Evolutionary conservation across 2,113 vertebrate genomes (phyloP).

Genomic region (Saguinus imperator): DNA sequence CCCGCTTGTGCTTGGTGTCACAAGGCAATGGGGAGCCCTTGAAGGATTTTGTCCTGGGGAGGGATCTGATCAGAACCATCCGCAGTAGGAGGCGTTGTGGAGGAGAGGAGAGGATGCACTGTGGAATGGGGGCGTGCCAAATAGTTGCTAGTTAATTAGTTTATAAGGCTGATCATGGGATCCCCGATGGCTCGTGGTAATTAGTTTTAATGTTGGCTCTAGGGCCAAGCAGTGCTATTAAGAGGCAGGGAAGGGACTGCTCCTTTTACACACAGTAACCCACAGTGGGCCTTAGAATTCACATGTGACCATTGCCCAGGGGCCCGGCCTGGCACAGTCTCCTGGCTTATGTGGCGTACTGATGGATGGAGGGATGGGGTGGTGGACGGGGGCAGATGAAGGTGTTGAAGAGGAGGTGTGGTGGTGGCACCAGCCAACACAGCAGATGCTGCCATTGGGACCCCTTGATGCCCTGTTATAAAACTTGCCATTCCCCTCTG

Average conservation of each 20-base stretch:
- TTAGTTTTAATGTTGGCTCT: constrained; percentile 60
- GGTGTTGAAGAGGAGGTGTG: not conserved
- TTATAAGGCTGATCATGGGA: constrained; percentile 53
- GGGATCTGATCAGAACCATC: not conserved
- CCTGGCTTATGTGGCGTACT: not conserved
- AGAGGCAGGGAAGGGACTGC: not conserved
- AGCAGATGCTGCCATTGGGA: not conserved
- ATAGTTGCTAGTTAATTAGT: constrained; percentile 62
- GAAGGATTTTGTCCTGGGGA: not conserved
- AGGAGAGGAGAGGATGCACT: not conserved
- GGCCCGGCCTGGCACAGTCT: fast-evolving
- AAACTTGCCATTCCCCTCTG: not conserved
- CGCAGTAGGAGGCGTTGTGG: not conserved
- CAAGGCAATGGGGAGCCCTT: not conserved
- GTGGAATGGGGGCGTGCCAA: not conserved
- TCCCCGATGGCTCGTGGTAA: constrained; percentile 43
- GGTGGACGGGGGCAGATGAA: not conserved
- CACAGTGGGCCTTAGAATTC: not conserved
- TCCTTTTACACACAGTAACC: not conserved
- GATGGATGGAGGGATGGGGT: not conserved
- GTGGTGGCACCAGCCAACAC: no score
- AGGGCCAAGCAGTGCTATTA: not conserved
- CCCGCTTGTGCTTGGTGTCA: not conserved
- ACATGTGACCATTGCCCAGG: not conserved
- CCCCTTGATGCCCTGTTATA: fast-evolving